Evolutionary conservation across 2,888 invertebrate genomes (phyloP), one percentile per base, ranked within the genome.

Genomic region (Orchesella flavescens): DNA sequence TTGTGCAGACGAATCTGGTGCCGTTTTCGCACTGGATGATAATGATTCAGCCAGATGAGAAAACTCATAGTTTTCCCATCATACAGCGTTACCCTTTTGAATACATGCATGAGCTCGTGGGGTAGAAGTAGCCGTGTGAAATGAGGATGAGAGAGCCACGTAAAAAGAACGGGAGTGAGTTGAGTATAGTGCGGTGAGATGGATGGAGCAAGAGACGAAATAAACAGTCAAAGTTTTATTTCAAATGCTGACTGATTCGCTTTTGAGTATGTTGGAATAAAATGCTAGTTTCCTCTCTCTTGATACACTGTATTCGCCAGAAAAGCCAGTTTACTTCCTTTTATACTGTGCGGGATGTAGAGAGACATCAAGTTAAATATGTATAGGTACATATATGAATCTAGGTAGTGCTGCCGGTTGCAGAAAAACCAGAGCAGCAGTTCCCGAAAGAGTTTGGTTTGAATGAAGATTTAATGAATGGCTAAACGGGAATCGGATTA

Each of bases 401-500:
- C 2, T 49, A 12, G 49, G 49, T 15, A 49, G n/a, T 3, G 5
- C 7, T 34, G 34, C 34, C 34, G 34, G n/a, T n/a, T n/a, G n/a
- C n/a, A n/a, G n/a, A n/a, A 59, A 59, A 59, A 17, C 4, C 19
- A 59, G 17, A 59, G 10, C 23, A 59, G 59, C n/a, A 59, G 21
- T 68, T 68, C 68, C 46, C 71, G 24, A 71, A 57, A 71, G 71
- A 71, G 57, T 71, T 71, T 55, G 55, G 55, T 55, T 17, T 57
- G 71, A 71, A 71, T 71, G 71, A 71, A 71, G 71, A 71, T 71
- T 71, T 71, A 71, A 71, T 71, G 71, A 71, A 71, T 71, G 71
- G 71, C 71, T 71, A 71, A 71, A 71, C 71, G 71, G 71, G 71
- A 71, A 71, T 71, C 71, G 71, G 71, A 71, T 71, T 71, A 71